Evolutionary conservation across 53 echinoderm and acorn worm species (phyloP), one percentile per base, ranked within the genome.

Genomic region (Echinometra lucunter): DNA sequence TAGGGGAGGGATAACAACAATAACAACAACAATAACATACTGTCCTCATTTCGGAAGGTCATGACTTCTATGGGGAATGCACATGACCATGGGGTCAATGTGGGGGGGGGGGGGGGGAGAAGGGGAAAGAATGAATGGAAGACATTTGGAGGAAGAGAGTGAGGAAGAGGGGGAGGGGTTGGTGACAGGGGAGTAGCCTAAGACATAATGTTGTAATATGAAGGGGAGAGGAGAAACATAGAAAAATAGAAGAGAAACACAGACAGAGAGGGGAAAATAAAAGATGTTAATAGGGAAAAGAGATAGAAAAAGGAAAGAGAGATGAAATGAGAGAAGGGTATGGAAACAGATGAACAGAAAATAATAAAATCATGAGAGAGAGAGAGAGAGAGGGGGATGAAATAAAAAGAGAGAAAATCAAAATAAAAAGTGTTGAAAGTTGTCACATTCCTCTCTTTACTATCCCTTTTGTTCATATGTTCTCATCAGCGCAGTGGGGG

Each of bases 11-110:
- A 85, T 85, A 85, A 85, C 85, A 85, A 85, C 85, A 85, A 85
- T 85, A 85, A 85, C 85, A 85, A 85, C 85, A 85, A 85, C 85
- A 85, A 49, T 85, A 49, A 85, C 85, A 85, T 85, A 49, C 85
- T 45, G 85, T n/a, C 85, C 85, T 85, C 85, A 85, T 85, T 85
- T 45, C 53, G 49, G 85, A 85, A 85, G 49, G 85, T 85, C 49
- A 15, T 85, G 85, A 85, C 85, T 49, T 85, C 49, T 85, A 28
- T n/a, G 2, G 85, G 49, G 85, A 85, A 85, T 85, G 85, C 85
- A 85, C 85, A 85, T 85, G 85, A 85, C 85, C 85, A 85, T 85
- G 85, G 85, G 49, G 85, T 78, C 42, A 78, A 8, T 32, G 40
- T 21, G 21, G 37, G 28, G 21, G 66, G 37, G 91, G 0, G 38